Percentiles rank a stretch among this genome's conserved stretches.
Evolutionary conservation across 2,797 vertebrate genomes (phyloP).

Genomic region (Crax fasciolata): DNA sequence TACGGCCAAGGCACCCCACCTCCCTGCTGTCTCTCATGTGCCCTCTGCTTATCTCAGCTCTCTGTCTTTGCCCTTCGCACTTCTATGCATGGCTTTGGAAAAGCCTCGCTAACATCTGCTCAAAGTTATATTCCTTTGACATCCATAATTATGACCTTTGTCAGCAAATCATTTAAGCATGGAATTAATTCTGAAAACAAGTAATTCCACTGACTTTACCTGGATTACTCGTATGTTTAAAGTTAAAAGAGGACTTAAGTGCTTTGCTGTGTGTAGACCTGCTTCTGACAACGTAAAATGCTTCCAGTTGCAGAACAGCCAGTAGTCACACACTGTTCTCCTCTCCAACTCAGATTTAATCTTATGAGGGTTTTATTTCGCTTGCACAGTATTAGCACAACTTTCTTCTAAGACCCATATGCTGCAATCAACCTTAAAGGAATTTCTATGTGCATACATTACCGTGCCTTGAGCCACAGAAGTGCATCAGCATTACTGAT

Average conservation of each 20-base stretch:
- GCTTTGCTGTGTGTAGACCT: not conserved
- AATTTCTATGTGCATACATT: not conserved
- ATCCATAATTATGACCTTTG: conserved; percentile 46
- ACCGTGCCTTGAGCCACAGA: not conserved
- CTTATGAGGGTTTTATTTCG: not conserved
- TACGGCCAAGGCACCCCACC: not conserved
- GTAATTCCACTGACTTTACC: conserved; percentile 20
- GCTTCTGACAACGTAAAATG: not conserved
- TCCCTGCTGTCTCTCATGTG: fast-evolving
- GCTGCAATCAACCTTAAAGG: not conserved
- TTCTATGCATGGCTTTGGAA: not conserved
- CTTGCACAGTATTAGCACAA: not conserved
- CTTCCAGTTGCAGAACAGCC: conserved; percentile 32
- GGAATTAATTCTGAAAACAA: conserved; percentile 54
- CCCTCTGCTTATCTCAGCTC: not conserved
- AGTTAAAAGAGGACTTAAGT: conserved; percentile 15
- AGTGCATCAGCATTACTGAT: not conserved
- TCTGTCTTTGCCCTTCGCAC: not conserved
- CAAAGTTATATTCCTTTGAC: conserved; percentile 29
- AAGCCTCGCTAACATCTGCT: conserved; percentile 15
- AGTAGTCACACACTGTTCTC: conserved; percentile 11
- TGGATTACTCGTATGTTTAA: conserved; percentile 5
- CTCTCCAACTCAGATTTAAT: conserved; percentile 16
- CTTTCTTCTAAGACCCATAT: not conserved
- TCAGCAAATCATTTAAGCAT: conserved; percentile 46